phyloP scores from a whole-genome alignment of 1,140 invertebrate genomes.

The Papilio polyxenes region DNA sequence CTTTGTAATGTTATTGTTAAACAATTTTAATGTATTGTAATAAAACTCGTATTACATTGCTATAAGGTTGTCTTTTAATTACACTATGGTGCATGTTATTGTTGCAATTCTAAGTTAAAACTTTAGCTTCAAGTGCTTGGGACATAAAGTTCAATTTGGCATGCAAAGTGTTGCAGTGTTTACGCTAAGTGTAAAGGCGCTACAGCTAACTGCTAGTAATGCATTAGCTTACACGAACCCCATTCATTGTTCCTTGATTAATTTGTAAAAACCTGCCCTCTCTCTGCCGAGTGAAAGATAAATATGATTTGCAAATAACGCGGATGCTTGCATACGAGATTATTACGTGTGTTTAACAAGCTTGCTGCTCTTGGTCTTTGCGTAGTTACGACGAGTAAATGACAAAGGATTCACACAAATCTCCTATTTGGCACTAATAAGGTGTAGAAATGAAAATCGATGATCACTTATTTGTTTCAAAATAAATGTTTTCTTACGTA shows the following conservation, averaged over 20 bases:
- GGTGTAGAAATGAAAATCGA: too few species aligned
- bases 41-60: not conserved
- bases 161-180: not conserved
- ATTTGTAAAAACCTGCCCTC: constrained; percentile 51
- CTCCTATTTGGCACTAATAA: too few species aligned
- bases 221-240: constrained; percentile 39
- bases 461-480: too few species aligned
- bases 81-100: not conserved
- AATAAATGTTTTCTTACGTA: too few species aligned
- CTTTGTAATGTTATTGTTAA: constrained; percentile 1
- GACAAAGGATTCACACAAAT: not conserved
- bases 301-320: constrained; percentile 1
- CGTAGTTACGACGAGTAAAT: not conserved
- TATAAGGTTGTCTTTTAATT: not conserved
- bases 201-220: constrained; percentile 44
- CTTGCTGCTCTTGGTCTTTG: not conserved
- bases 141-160: not conserved
- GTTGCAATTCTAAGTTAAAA: not conserved
- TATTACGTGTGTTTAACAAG: not conserved
- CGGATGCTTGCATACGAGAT: not conserved
- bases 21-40: not conserved
- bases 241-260: constrained; percentile 53
- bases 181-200: not conserved
- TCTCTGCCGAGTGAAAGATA: not conserved
- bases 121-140: not conserved